These are phyloP conservation scores for Isurus oxyrinchus DNA, from an alignment of 2,113 vertebrate species.

Conservation along the genomic window DNA sequence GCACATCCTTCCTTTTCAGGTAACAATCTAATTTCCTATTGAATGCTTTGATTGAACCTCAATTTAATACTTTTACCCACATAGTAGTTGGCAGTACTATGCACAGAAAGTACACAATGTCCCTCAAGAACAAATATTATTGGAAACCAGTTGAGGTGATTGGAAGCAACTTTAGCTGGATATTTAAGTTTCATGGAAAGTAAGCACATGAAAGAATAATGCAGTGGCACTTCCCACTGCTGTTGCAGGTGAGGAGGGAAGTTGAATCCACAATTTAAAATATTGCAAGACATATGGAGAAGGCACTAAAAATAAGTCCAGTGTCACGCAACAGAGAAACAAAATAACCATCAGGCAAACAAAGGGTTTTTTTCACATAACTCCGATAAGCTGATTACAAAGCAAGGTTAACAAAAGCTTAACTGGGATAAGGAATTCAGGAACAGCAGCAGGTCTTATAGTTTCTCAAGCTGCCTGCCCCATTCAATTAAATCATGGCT, in stretches of 20 bases:
- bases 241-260: background rate
- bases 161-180: background rate
- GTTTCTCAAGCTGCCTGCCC: background rate
- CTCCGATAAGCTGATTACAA: background rate
- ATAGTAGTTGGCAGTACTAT: no score
- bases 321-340: background rate
- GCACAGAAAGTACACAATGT: no score
- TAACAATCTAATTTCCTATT: no score
- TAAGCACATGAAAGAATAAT: background rate
- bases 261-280: background rate
- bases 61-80: no score
- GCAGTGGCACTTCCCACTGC: background rate
- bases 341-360: background rate
- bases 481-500: background rate
- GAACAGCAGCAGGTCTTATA: background rate
- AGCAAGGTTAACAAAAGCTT: background rate
- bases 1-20: no score
- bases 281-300: background rate
- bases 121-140: background rate
- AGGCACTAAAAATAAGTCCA: background rate
- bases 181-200: background rate
- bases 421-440: background rate
- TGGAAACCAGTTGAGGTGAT: background rate
- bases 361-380: background rate
- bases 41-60: no score